Conservation (phyloP, 30 jellyfish, hydroid and myxozoan species). For the Hydractinia echinata region DNA sequence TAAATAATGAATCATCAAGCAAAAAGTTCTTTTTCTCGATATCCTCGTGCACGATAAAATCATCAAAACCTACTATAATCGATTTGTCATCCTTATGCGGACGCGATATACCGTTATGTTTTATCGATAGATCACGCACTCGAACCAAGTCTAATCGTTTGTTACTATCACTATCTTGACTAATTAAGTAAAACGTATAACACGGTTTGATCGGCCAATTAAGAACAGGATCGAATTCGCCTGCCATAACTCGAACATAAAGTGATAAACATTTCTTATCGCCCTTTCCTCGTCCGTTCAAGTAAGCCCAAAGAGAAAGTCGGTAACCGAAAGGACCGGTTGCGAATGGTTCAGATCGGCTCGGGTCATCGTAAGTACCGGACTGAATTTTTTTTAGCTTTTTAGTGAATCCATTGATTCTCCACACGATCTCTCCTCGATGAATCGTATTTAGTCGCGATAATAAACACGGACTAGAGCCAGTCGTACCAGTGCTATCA, state of each 20-base stretch:
- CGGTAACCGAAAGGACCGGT: constrained; percentile 97
- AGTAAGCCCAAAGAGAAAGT: constrained; percentile 83
- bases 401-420: constrained; percentile 69
- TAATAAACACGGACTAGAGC: constrained; percentile 65
- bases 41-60: constrained; percentile 86
- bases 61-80: constrained; percentile 89
- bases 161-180: constrained; percentile 71
- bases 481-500: constrained; percentile 46
- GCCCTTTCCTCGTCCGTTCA: constrained; percentile 97
- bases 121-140: constrained; percentile 78
- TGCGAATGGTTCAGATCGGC: constrained; percentile 83
- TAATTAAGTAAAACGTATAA: constrained; percentile 74
- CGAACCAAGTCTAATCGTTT: constrained; percentile 77
- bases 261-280: constrained; percentile 72
- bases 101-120: constrained; percentile 76
- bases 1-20: constrained; percentile 82
- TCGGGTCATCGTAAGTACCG: constrained; percentile 92
- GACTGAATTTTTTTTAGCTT: constrained; percentile 88
- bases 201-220: constrained; percentile 95
- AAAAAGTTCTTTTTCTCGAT: constrained; percentile 69
- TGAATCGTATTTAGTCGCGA: constrained; percentile 45
- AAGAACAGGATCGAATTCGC: constrained; percentile 93
- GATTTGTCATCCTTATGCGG: constrained; percentile 91
- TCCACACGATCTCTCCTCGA: constrained; percentile 95
- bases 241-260: constrained; percentile 77